Evolutionary conservation across 1,140 invertebrate genomes (phyloP), one percentile per base, ranked within the genome.

Genomic region (Drosophila athabasca): DNA sequence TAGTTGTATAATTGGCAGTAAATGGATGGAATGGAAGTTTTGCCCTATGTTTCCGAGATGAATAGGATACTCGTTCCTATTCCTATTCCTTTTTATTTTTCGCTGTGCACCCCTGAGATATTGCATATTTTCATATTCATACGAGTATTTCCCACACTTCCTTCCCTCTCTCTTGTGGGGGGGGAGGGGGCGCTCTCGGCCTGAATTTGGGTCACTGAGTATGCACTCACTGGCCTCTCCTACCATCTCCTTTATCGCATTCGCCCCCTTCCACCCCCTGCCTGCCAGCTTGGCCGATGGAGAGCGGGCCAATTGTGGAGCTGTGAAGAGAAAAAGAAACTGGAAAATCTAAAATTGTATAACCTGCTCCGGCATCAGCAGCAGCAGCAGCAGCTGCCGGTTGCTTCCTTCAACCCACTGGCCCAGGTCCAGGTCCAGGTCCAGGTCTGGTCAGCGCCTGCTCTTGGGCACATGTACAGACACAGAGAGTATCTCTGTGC

Each of bases 121-220:
- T 29, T 19, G 17, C 17, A 19, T 19, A 0, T 2, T 31, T 45
- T 50, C 49, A 75, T 64, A 77, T 70, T 69, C 73, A 39, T 13
- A 39, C 35, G 11, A 39, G 35, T 39, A 13, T 39, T 39, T 13
- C 3, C 11, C 35, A 61, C 77, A 76, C 69, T 55, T 67, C 19
- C 43, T 55, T 51, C 43, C 7, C 31, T 58, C 62, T 45, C 19
- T 43, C 51, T 44, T 54, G 67, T 55, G 58, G 48, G 45, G 19
- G 17, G 17, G 17, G 17, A 19, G 17, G 17, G 17, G 0, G 17
- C 1, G 0, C 15, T 70, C 60, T 75, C 53, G 45, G 61, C 77
- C 66, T 70, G 82, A 82, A 88, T 88, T 89, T 88, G 79, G 83
- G 83, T 88, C 83, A 88, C n/a, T n/a, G n/a, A 88, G 83, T 79